Conservation (phyloP, 2,797 vertebrate species). For the Pelobates cultripes region DNA sequence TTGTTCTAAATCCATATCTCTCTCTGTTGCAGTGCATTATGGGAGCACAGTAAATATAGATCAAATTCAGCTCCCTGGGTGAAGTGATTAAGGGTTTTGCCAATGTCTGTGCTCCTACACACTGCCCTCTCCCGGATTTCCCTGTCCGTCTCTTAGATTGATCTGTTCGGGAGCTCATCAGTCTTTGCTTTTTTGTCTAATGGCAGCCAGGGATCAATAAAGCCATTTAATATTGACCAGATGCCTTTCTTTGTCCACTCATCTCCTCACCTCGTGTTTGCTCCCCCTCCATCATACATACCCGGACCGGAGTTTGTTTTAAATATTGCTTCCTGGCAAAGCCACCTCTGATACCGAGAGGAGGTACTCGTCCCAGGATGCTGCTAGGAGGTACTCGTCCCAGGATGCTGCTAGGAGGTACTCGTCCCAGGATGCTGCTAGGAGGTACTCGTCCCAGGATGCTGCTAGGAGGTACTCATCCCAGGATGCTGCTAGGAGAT, state of each 20-base stretch:
- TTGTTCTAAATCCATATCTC: neutral
- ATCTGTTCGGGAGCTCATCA: constrained; percentile 5
- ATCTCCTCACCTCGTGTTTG: neutral
- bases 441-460: too few relatives aligned
- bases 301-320: neutral
- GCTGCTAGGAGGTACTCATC: too few relatives aligned
- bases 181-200: constrained; percentile 1
- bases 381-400: too few relatives aligned
- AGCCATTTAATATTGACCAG: neutral
- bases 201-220: neutral
- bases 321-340: neutral
- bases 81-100: neutral
- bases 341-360: neutral
- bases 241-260: neutral
- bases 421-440: too few relatives aligned
- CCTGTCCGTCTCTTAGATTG: neutral
- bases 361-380: too few relatives aligned
- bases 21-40: constrained; percentile 2
- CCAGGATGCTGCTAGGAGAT: too few relatives aligned
- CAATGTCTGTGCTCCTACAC: neutral
- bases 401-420: too few relatives aligned
- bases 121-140: neutral
- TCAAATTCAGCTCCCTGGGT: neutral
- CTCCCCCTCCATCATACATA: neutral
- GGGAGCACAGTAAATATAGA: neutral